phyloP scores from a whole-genome alignment of 2,797 vertebrate species.

The Peromyscus nudipes region DNA sequence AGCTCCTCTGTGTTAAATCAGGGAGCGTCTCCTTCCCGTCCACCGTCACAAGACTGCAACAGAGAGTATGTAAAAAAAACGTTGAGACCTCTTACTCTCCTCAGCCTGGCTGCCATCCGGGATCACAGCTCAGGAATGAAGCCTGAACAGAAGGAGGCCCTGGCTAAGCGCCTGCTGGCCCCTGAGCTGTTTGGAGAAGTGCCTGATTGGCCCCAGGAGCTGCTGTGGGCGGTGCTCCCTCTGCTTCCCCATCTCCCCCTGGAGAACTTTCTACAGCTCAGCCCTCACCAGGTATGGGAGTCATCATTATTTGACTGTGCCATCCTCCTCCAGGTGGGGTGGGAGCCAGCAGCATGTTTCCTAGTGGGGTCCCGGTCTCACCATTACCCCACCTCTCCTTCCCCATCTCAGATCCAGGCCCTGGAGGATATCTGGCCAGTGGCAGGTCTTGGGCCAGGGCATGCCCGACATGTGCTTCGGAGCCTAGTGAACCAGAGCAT shows the following conservation, averaged over 20 bases:
- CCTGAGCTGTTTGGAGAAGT: slow-evolving; percentile 92
- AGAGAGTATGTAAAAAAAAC: neutral
- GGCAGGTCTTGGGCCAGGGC: slow-evolving; percentile 91
- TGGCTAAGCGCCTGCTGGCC: slow-evolving; percentile 93
- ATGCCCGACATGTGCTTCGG: slow-evolving; percentile 92
- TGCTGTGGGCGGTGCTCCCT: slow-evolving; percentile 91
- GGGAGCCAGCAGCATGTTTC: neutral
- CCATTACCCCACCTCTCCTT: neutral
- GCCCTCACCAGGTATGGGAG: slow-evolving; percentile 91
- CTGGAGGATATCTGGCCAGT: slow-evolving; percentile 92
- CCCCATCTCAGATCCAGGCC: slow-evolving; percentile 89
- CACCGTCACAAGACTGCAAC: neutral
- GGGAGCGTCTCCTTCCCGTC: slow-evolving; percentile 45
- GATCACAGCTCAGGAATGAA: slow-evolving; percentile 94
- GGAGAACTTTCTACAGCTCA: slow-evolving; percentile 93
- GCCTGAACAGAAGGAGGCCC: slow-evolving; percentile 93
- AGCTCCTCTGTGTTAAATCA: neutral
- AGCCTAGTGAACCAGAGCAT: slow-evolving; percentile 90
- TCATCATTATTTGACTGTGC: neutral
- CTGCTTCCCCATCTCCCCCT: slow-evolving; percentile 94
- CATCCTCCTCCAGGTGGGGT: neutral
- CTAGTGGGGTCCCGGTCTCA: neutral
- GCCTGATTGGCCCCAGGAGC: slow-evolving; percentile 92
- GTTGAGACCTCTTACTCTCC: slow-evolving; percentile 29
- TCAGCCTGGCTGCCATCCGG: slow-evolving; percentile 92